Evolutionary conservation across 2,888 invertebrate genomes (phyloP), one percentile per base, ranked within the genome.

Genomic region (Sclerodermus sp.): DNA sequence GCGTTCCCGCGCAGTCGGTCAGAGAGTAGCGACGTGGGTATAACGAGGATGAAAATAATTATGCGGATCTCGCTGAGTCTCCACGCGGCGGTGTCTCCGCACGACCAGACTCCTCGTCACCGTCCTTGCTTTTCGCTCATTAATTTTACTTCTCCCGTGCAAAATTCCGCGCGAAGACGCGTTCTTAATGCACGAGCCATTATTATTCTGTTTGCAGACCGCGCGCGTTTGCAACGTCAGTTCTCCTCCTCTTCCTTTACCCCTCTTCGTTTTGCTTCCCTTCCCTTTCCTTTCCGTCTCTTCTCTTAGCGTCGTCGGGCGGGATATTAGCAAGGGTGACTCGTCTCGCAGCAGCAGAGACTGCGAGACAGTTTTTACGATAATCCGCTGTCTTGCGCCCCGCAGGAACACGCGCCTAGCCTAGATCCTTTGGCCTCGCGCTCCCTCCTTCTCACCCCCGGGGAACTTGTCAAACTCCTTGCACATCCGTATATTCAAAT

Each of bases 1-100:
- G 8, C 23, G 8, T 23, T 23, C 8, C 8, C 23, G 4, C 8
- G 3, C 23, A 5, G 3, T 23, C 23, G 23, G 23, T 3, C 23
- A 3, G 8, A 3, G 23, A 23, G 23, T 23, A 3, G 23, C 23
- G 8, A 23, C 23, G 23, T 23, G 8, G 4, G 12, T 34, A 34
- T 59, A 59, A 61, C 57, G 57, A 61, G 59, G 49, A 45, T 51
- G 51, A 57, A 60, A 61, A 61, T 61, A 38, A 38, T 38, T 38
- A 38, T 38, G 38, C 38, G 15, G 15, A 14, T 6, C 14, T 14
- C 9, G 12, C 30, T 9, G 48, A 14, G 41, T 47, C 47, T 37
- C 34, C 46, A 12, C 2, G 34, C 4, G 34, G 10, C 45, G 8
- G 23, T 23, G 39, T 41, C 38, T 39, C 39, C 40, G 5, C 43